phyloP scores from a whole-genome alignment of 2,888 invertebrate species.

The Matsumyia berberina region DNA sequence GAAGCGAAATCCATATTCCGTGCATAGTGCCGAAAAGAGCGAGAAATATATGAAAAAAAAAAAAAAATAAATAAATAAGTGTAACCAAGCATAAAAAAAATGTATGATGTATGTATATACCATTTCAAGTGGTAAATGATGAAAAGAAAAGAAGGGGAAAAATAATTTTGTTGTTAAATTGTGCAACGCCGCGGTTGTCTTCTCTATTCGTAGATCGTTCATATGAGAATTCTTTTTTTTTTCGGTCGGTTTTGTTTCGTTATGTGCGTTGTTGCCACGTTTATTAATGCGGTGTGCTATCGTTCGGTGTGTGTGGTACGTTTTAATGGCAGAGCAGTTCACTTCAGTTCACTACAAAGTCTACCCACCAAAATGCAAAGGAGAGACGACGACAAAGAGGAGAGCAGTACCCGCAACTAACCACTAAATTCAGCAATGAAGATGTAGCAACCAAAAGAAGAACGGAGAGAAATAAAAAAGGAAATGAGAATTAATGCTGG shows the following conservation, averaged over 20 bases:
- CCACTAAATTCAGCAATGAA: constrained; percentile 64
- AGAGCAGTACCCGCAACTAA: constrained; percentile 32
- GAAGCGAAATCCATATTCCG: constrained; percentile 47
- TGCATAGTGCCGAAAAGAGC: constrained; percentile 61
- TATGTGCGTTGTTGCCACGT: constrained; percentile 69
- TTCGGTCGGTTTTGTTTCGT: constrained; percentile 53
- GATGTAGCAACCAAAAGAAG: constrained; percentile 40
- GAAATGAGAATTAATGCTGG: constrained; percentile 68
- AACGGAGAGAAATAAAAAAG: constrained; percentile 20
- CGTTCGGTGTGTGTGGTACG: constrained; percentile 57
- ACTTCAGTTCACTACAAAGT: constrained; percentile 71
- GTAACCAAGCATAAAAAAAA: constrained; percentile 29
- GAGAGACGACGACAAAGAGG: constrained; percentile 24
- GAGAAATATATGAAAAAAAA: constrained; percentile 42
- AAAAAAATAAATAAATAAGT: constrained; percentile 16
- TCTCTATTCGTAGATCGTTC: constrained; percentile 54
- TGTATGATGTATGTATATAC: constrained; percentile 45
- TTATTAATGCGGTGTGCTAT: constrained; percentile 52
- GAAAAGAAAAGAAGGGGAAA: constrained; percentile 27
- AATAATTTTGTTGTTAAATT: constrained; percentile 57
- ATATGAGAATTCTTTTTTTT: constrained; percentile 30
- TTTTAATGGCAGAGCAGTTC: constrained; percentile 74
- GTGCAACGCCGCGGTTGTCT: constrained; percentile 75
- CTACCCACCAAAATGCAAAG: constrained; percentile 39
- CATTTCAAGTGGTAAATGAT: constrained; percentile 60